Evolutionary conservation across 2,113 vertebrate genomes (phyloP), one percentile per base, ranked within the genome.

Genomic region (Lamprologus lemairii): DNA sequence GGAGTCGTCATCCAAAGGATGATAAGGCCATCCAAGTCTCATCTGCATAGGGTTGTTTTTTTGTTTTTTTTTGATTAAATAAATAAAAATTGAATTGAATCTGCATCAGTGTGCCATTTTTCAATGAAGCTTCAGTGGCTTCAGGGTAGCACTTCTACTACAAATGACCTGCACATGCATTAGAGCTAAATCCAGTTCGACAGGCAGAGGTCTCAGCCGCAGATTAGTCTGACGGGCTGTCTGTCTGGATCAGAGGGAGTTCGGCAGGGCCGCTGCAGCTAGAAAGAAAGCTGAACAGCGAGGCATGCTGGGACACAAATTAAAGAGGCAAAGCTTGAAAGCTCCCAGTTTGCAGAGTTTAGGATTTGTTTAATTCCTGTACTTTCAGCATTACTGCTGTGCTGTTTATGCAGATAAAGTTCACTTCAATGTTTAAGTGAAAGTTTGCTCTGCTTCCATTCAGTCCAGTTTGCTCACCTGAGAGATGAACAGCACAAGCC

Each of bases 221-320:
- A 93, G 93, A 93, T 96, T 94, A 95, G 81, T 63, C 84, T 91
- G 94, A 95, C 21, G 14, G 47, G 71, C 93, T 94, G 94, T 94
- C 94, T 80, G 89, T 89, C 86, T 90, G 91, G 65, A 95, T 95
- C 93, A 94, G 60, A 57, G 83, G 13, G 45, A 90, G 65, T 86
- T 68, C 26, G 6, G 28, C 47, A 49, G 58, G 83, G 82, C 35
- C 13, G 31, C 42, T 68, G 60, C 65, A 31, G 84, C 21, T 21
- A 53, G 13, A 75, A 40, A 37, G 80, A 84, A 58, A 71, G 35
- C 53, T 45, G 51, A 79, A 86, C 79, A 28, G 47, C 14, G 54
- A 89, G 49, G 33, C 51, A 68, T 8, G 82, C 85, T 81, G 87
- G 60, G 81, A 80, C 49, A 79, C 63, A 88, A 68, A 82, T 42